Evolutionary conservation across 1,140 invertebrate species (phyloP).

Genomic region (Drosophila funebris): DNA sequence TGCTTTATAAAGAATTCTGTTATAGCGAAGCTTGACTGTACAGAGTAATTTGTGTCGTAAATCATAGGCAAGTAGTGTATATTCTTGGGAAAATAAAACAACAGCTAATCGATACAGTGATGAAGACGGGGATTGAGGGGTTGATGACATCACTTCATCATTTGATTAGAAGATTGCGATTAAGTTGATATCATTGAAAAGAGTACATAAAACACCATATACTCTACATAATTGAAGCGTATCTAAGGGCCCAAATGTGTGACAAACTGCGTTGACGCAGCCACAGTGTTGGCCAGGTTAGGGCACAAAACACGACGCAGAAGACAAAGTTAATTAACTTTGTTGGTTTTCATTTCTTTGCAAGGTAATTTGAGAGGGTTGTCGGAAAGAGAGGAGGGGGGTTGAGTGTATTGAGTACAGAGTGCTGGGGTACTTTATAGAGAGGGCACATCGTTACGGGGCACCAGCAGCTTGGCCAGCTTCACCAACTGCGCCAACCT

Average conservation of each 20-base stretch:
- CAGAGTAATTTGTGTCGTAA: too few species aligned
- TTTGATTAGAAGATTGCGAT: too few species aligned
- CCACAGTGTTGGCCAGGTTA: constrained; percentile 20
- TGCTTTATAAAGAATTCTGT: too few species aligned
- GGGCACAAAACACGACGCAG: constrained; percentile 24
- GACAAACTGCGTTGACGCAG: constrained; percentile 18
- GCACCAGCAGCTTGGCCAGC: constrained; percentile 18
- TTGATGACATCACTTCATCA: too few species aligned
- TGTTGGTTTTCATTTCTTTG: constrained; percentile 63
- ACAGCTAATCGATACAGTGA: too few species aligned
- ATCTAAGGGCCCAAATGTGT: constrained; percentile 1
- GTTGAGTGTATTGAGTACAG: constrained; percentile 12
- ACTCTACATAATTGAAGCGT: neutral
- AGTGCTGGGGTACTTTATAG: constrained; percentile 23
- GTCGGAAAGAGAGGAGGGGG: neutral
- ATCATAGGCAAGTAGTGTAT: too few species aligned
- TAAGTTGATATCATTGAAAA: too few species aligned
- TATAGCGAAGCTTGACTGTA: too few species aligned
- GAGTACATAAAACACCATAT: too few species aligned
- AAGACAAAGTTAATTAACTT: constrained; percentile 77
- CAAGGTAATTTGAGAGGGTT: constrained; percentile 2
- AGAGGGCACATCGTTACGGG: neutral
- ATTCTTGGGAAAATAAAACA: too few species aligned
- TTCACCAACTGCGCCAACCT: neutral
- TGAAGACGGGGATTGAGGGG: too few species aligned